Conservation (phyloP, 1,140 invertebrate genomes). For the Drosophila kikkawai region DNA sequence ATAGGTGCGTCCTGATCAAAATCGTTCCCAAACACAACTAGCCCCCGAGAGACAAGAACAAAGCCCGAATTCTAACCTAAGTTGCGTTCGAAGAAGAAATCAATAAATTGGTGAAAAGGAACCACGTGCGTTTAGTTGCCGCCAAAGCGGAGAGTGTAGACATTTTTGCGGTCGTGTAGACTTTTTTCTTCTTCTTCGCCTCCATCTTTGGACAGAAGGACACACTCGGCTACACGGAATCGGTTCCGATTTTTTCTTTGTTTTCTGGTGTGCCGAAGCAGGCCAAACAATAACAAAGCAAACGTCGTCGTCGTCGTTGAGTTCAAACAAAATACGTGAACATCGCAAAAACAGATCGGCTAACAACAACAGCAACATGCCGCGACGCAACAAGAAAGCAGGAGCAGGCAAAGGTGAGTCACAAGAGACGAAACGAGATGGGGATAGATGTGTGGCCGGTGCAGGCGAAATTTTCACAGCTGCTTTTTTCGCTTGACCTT, state of each 20-base stretch:
- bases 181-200: constrained; percentile 4
- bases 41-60: background rate
- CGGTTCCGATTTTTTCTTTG: constrained; percentile 11
- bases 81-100: constrained; percentile 22
- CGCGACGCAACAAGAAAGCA: constrained; percentile 80
- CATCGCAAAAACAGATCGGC: constrained; percentile 42
- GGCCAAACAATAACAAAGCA: constrained; percentile 39
- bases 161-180: constrained; percentile 45
- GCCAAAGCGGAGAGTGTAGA: constrained; percentile 48
- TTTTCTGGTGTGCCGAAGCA: constrained; percentile 38
- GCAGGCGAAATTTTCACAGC: constrained; percentile 31
- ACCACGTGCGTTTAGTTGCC: constrained; percentile 61
- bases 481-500: constrained; percentile 27
- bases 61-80: constrained; percentile 43
- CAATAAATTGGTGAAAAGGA: constrained; percentile 40
- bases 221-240: constrained; percentile 42
- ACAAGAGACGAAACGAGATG: constrained; percentile 25
- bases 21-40: constrained; percentile 25
- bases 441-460: constrained; percentile 10
- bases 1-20: constrained; percentile 82
- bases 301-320: constrained; percentile 37
- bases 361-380: constrained; percentile 67
- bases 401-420: constrained; percentile 80
- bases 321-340: constrained; percentile 59
- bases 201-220: constrained; percentile 32